Percentiles rank a stretch among this genome's conserved stretches.
These are phyloP conservation scores for Oxytorus armatus DNA, from an alignment of 2,888 invertebrate genomes.

Conservation along the genomic window DNA sequence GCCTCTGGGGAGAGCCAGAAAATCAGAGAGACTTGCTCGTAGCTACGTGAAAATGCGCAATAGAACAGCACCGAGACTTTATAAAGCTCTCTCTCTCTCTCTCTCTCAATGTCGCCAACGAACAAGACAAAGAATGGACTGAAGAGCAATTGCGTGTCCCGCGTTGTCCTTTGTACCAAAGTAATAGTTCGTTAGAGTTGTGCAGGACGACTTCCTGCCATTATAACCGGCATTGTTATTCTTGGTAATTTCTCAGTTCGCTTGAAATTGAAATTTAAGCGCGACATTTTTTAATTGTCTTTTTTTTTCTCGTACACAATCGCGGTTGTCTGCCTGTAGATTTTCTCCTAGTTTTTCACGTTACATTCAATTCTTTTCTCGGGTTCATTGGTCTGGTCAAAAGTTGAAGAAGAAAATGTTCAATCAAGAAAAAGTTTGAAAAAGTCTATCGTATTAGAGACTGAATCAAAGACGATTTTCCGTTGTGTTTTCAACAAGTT, in stretches of 20 bases:
- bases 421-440: not conserved
- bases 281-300: not conserved
- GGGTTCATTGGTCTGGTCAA: not conserved
- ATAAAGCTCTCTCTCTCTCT: constrained; percentile 34
- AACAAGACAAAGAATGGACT: constrained; percentile 65
- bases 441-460: not conserved
- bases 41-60: constrained; percentile 41
- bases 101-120: too few relatives aligned
- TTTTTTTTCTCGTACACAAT: constrained; percentile 4
- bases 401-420: not conserved
- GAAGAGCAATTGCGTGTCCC: constrained; percentile 60
- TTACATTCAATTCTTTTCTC: not conserved
- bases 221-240: constrained; percentile 52
- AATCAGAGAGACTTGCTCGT: constrained; percentile 39
- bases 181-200: constrained; percentile 61
- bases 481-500: constrained; percentile 12
- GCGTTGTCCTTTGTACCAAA: constrained; percentile 62
- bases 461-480: not conserved
- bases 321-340: not conserved
- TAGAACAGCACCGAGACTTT: constrained; percentile 36
- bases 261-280: not conserved
- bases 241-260: constrained; percentile 31
- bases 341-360: not conserved
- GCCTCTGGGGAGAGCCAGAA: constrained; percentile 48
- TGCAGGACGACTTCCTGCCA: constrained; percentile 59